Evolutionary conservation across 2,113 vertebrate genomes (phyloP).

Genomic region (Bothrops jararaca): DNA sequence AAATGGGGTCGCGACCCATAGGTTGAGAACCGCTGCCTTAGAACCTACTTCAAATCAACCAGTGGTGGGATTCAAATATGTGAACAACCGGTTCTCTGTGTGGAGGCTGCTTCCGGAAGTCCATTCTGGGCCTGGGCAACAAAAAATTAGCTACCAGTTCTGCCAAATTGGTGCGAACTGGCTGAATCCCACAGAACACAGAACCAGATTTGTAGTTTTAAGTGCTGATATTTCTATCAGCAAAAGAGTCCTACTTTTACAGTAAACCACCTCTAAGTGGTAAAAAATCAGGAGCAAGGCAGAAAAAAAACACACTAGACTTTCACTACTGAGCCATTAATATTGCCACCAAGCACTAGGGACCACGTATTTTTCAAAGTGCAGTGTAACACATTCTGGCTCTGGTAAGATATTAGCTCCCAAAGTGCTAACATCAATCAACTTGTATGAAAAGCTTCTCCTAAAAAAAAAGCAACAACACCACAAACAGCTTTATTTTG

Average conservation of each 20-base stretch:
- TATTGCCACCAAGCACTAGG: not conserved
- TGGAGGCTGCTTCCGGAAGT: too few species aligned
- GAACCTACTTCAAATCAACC: not conserved
- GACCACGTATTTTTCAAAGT: not conserved
- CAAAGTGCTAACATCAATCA: not conserved
- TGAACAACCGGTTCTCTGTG: too few species aligned
- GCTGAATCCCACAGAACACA: not conserved
- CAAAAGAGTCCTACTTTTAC: not conserved
- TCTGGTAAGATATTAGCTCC: not conserved
- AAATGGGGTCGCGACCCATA: too few species aligned
- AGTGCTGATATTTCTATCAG: not conserved
- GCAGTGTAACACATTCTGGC: not conserved
- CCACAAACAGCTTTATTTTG: not conserved
- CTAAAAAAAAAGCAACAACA: not conserved
- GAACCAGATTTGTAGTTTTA: not conserved
- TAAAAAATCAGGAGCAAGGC: not conserved
- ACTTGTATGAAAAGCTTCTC: not conserved
- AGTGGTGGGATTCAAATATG: too few species aligned
- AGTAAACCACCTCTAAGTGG: not conserved
- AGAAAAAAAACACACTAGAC: not conserved
- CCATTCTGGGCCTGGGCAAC: too few species aligned
- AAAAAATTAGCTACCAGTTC: too few species aligned
- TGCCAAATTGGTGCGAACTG: too few species aligned
- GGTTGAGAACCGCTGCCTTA: too few species aligned
- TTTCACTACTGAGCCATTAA: not conserved